Evolutionary conservation across 2,888 invertebrate species (phyloP).

Genomic region (Lysandra coridon): DNA sequence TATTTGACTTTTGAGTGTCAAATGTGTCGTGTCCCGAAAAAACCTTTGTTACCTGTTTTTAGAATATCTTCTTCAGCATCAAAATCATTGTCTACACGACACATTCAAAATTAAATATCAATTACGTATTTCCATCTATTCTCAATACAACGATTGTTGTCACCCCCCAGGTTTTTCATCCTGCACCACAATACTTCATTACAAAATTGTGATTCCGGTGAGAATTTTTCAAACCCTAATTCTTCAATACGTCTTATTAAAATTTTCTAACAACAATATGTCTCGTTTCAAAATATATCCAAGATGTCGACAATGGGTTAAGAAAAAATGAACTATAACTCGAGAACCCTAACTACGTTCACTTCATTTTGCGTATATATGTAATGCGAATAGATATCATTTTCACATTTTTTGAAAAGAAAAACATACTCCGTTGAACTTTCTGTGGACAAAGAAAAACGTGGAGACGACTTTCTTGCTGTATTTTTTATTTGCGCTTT

Average conservation of each 20-base stretch:
- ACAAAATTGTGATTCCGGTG: not conserved
- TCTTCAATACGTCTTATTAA: slow-evolving; percentile 26
- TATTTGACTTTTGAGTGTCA: too few species aligned
- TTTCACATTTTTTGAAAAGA: slow-evolving; percentile 53
- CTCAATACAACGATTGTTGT: not conserved
- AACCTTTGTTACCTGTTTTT: not conserved
- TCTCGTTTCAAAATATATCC: slow-evolving; percentile 25
- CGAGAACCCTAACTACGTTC: slow-evolving; percentile 30
- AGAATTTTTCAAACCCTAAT: not conserved
- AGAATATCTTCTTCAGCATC: too few species aligned
- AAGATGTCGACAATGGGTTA: slow-evolving; percentile 25
- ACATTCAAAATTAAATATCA: not conserved
- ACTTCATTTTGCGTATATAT: slow-evolving; percentile 28
- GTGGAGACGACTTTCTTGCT: slow-evolving; percentile 43
- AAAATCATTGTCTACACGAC: not conserved
- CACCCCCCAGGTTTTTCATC: not conserved
- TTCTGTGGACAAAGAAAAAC: slow-evolving; percentile 45
- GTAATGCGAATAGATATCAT: slow-evolving; percentile 44
- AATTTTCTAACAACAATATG: slow-evolving; percentile 27
- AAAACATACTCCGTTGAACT: slow-evolving; percentile 58
- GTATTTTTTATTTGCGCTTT: not conserved
- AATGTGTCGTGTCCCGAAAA: too few species aligned
- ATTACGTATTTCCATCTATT: not conserved
- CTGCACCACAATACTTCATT: slow-evolving; percentile 16
- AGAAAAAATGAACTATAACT: slow-evolving; percentile 34